These are phyloP conservation scores for Alligator mississippiensis DNA, from an alignment of 2,113 vertebrate species.

Conservation along the genomic window DNA sequence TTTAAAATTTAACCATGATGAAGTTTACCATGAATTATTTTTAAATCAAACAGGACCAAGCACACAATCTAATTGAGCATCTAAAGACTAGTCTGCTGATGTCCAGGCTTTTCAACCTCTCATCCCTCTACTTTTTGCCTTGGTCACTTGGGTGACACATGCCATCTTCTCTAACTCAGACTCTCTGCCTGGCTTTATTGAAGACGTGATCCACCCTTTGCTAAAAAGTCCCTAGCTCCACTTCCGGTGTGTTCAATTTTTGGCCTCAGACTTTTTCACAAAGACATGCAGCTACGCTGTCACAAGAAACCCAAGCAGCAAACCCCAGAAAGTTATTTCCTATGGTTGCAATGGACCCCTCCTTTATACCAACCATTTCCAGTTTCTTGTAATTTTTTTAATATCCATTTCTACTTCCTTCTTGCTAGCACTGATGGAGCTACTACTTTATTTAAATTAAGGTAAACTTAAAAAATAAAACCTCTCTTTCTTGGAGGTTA, in stretches of 20 bases:
- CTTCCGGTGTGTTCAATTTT: not conserved
- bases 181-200: accelerated
- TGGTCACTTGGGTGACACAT: not conserved
- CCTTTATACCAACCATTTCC: not conserved
- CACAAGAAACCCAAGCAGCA: not conserved
- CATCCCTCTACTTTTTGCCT: not conserved
- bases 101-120: not conserved
- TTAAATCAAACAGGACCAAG: not conserved
- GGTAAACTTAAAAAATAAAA: not conserved
- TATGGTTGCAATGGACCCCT: not conserved
- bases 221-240: not conserved
- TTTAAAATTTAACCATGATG: not conserved
- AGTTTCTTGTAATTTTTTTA: not conserved
- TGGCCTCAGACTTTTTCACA: too few relatives aligned
- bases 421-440: not conserved
- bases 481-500: not conserved
- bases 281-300: not conserved
- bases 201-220: not conserved
- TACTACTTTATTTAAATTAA: not conserved
- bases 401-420: not conserved
- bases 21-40: not conserved
- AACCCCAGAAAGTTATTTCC: not conserved
- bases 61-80: not conserved
- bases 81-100: not conserved
- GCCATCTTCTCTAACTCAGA: not conserved